Conservation (phyloP, 2,888 invertebrate species). For the Cremastobaeus sp. region DNA sequence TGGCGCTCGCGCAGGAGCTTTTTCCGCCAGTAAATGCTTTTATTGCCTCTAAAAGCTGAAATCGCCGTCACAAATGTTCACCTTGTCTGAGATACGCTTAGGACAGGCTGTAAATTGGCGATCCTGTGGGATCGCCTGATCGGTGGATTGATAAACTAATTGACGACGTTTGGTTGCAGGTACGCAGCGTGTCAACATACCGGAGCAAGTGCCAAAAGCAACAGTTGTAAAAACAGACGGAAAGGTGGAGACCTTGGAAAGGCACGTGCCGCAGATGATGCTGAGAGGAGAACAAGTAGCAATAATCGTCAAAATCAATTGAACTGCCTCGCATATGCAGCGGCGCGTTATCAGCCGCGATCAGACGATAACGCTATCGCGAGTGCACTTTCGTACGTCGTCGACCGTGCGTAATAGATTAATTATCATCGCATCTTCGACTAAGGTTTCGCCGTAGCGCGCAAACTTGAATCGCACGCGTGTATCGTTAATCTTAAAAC, state of each 20-base stretch:
- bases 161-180: too few species aligned
- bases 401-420: constrained; percentile 31
- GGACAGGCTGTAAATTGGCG: too few species aligned
- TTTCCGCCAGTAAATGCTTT: too few species aligned
- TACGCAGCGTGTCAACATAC: too few species aligned
- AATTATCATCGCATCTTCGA: constrained; percentile 21
- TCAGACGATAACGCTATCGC: constrained; percentile 43
- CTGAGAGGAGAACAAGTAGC: constrained; percentile 89
- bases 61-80: too few species aligned
- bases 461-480: background rate
- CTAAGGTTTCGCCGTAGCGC: background rate
- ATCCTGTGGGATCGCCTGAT: too few species aligned
- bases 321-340: constrained; percentile 45
- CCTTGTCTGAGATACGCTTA: too few species aligned
- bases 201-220: constrained; percentile 80
- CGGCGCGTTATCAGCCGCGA: constrained; percentile 24
- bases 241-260: constrained; percentile 83
- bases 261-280: constrained; percentile 84
- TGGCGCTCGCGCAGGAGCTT: too few species aligned
- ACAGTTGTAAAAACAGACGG: constrained; percentile 81
- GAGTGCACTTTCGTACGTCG: constrained; percentile 37
- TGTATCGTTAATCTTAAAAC: constrained; percentile 1
- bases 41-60: too few species aligned
- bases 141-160: too few species aligned
- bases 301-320: constrained; percentile 78